Base-by-base conservation (phyloP, 2,113 vertebrate genomes). In the Crypturellus undulatus region DNA sequence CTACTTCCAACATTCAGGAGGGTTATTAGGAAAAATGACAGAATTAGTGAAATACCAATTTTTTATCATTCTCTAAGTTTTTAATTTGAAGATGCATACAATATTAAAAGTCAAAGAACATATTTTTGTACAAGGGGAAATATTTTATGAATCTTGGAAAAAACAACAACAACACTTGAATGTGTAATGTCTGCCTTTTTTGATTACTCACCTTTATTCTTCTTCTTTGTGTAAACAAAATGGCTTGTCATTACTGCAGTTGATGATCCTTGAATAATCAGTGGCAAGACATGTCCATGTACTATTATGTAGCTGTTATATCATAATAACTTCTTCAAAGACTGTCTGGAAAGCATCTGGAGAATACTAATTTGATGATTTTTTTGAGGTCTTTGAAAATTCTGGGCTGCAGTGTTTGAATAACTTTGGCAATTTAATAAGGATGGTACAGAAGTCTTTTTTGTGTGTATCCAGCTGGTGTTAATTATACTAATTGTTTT, bases 121-220 rank as follows among this genome's bases (percentile, higher is more conserved):
- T 70, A 71, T 38, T 34, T 71, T 30, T 24, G 1, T 25, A 70
- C 1, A 16, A 22, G 10, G 0, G 22, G 3, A 76, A 76, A 71
- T 13, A 47, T 28, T 54, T 3, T 26, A 81, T 54, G 32, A 64
- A 30, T 56, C 8, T 3, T 72, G 30, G 34, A 43, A 54, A 24
- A 34, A 38, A 28, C 10, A 40, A 82, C 51, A 30, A 52, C 1
- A 0, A 1, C 2, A 4, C 16, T 26, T 17, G 14, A 71, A 54
- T 60, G n/a, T n/a, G n/a, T n/a, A n/a, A n/a, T n/a, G 5, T 25
- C 6, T 19, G 64, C 30, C 2, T 1, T 45, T 73, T 81, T 68
- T 79, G n/a, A 20, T 71, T 40, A 38, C 76, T 83, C 3, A 1
- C n/a, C 5, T 68, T 51, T 47, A 21, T 0, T 3, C 77, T 63